Base-by-base conservation (phyloP, 2,888 invertebrate species). In the Cephus nigrinus region DNA sequence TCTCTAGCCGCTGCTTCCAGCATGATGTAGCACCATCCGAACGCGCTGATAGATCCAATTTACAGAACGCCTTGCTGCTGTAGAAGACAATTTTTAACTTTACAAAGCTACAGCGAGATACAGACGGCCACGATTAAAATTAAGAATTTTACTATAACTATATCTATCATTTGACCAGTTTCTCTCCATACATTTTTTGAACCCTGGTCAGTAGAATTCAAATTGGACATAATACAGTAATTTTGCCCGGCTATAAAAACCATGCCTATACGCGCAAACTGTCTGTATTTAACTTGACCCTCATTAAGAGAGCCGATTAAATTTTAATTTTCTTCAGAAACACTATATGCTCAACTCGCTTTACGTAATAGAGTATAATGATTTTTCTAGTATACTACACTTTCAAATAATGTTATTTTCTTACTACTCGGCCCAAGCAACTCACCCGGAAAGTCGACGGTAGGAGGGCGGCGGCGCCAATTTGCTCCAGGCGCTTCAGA, bases 1-100 rank as follows among this genome's bases (percentile, higher is more conserved):
- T 87, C 86, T 82, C 87, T 86, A 88, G 88, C 86, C 87, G 86
- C 85, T 87, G 86, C 85, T 88, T 86, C 86, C 87, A 88, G 86
- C 90, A 90, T 90, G 90, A 91, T 90, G 88, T 90, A 91, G 90
- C 88, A 90, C 89, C 89, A 89, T 87, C 87, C 86, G 86, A 90
- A 90, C 88, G 84, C 87, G 88, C 89, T 90, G 91, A 91, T 91
- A 90, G 90, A 90, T 90, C 89, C 91, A 91, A 91, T 91, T 91
- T 91, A 91, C 89, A 89, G 89, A 85, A 83, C 85, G 86, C 85
- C 84, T 83, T 81, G 75, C 69, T 76, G 76, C 78, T 36, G 35
- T 35, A 75, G 76, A 82, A 84, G 84, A 83, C 84, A 85, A 85
- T 87, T 87, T 87, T 86, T 85, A 86, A 85, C 85, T 86, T 81